A percentile compares a stretch with the other conserved stretches of the same genome.
Evolutionary conservation across 2,888 invertebrate genomes (phyloP).

Genomic region (Spatulosminthurus flaviceps): DNA sequence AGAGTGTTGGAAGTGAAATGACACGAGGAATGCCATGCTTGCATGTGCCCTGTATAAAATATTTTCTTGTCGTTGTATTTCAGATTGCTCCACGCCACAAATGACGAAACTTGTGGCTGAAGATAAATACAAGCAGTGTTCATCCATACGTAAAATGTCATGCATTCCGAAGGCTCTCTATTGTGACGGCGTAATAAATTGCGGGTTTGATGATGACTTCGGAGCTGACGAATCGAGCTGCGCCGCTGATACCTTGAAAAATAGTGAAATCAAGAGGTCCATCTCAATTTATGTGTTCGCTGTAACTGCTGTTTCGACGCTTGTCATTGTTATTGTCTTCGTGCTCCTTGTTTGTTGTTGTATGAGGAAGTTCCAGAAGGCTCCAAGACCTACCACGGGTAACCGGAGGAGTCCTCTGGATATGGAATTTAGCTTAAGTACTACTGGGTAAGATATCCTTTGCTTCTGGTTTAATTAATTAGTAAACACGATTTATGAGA

Average conservation of each 20-base stretch:
- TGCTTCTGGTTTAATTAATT: no score
- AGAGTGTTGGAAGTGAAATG: neutral
- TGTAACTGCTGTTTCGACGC: constrained; percentile 59
- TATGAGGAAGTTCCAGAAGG: constrained; percentile 55
- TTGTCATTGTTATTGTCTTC: constrained; percentile 59
- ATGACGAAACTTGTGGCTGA: constrained; percentile 34
- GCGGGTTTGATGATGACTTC: constrained; percentile 58
- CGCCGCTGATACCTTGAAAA: neutral
- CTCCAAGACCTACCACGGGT: constrained; percentile 46
- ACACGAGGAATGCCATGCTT: neutral
- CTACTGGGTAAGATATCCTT: constrained; percentile 12
- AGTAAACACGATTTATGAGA: no score
- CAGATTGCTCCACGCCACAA: constrained; percentile 52
- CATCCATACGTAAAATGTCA: constrained; percentile 51
- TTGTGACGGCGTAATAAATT: constrained; percentile 60
- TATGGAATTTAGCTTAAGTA: constrained; percentile 32
- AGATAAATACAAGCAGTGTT: constrained; percentile 52
- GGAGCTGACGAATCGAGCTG: constrained; percentile 55
- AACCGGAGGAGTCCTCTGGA: constrained; percentile 34
- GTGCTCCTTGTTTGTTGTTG: constrained; percentile 61
- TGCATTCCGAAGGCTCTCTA: constrained; percentile 57
- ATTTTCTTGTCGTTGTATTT: constrained; percentile 22
- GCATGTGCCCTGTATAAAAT: neutral
- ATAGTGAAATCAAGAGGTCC: constrained; percentile 39
- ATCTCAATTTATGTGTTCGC: constrained; percentile 60